Base-by-base conservation (phyloP, 2,797 vertebrate genomes). In the Leptoclinus maculatus region DNA sequence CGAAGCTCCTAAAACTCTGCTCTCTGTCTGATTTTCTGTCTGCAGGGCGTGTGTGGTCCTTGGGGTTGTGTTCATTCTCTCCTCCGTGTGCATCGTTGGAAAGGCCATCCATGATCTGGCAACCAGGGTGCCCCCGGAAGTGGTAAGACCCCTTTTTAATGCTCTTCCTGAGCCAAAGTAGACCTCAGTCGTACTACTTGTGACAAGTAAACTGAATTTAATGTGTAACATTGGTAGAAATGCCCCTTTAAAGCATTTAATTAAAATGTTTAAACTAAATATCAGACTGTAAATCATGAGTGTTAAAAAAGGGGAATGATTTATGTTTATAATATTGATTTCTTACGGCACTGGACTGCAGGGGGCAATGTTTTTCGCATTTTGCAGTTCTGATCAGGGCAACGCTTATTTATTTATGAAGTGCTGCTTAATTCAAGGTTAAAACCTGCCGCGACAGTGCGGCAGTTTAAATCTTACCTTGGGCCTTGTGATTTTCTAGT, bases 31-130 rank as follows among this genome's bases (percentile, higher is more conserved):
- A 54, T 10, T 66, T 41, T 87, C 23, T 74, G 56, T 19, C 87
- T 89, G 47, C 96, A 99, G 98, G 93, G 97, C 98, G 45, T 99
- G 98, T 91, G 96, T 97, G 80, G 95, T 99, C 92, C 92, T 99
- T 73, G 98, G 98, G 54, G 86, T 97, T 71, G 95, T 99, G 89
- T 99, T 99, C 86, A 89, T 99, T 74, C 94, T 99, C 79, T 99
- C 98, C 62, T 97, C 98, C 72, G 6, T 99, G 89, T 99, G 97
- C 88, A 99, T 99, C 91, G 93, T 98, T 89, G 96, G 96, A 88
- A 99, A 99, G 94, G 98, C 98, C 80, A 96, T 98, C 90, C 97
- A 99, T 51, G 96, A 99, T 87, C 96, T 99, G 85, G 95, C 95
- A 0, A 97, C 95, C 38, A 95, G 88, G 90, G 93, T 98, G 90